Evolutionary conservation across 2,888 invertebrate genomes (phyloP).

Genomic region (Pollenia griseotomentosa): DNA sequence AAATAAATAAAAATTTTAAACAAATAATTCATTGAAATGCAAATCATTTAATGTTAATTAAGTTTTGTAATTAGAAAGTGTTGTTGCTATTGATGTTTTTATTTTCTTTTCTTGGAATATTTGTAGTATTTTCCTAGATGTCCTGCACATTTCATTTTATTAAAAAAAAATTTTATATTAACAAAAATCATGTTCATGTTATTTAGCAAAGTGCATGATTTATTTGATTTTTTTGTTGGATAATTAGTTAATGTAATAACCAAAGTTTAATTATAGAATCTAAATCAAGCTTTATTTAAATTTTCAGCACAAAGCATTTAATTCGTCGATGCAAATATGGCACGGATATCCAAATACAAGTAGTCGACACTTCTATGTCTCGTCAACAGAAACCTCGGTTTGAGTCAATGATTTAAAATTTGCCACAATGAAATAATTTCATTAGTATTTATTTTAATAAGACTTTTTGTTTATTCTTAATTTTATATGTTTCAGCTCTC

Average conservation of each 20-base stretch:
- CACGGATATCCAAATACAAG: slow-evolving; percentile 78
- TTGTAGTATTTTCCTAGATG: slow-evolving; percentile 15
- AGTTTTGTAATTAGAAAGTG: slow-evolving; percentile 35
- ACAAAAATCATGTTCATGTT: slow-evolving; percentile 25
- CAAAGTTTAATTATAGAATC: slow-evolving; percentile 4
- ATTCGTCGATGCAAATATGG: slow-evolving; percentile 82
- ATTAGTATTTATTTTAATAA: not conserved
- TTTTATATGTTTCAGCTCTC: slow-evolving; percentile 27
- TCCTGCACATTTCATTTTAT: slow-evolving; percentile 23
- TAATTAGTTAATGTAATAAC: not conserved
- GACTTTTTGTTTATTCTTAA: not conserved
- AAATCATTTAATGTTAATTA: slow-evolving; percentile 42
- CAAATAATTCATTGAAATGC: slow-evolving; percentile 43
- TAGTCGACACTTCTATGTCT: slow-evolving; percentile 75
- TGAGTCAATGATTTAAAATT: slow-evolving; percentile 78
- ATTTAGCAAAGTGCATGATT: slow-evolving; percentile 45
- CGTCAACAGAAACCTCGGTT: slow-evolving; percentile 82
- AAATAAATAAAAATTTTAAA: not conserved
- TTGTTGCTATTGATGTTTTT: slow-evolving; percentile 55
- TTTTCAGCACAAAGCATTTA: slow-evolving; percentile 82
- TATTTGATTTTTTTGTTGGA: not conserved
- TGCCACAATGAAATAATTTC: not conserved
- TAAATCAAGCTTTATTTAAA: slow-evolving; percentile 60
- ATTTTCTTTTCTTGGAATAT: slow-evolving; percentile 7
- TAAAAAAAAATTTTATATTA: not conserved